Conservation (phyloP, 2,113 vertebrate species). For the Amazona guildingii region DNA sequence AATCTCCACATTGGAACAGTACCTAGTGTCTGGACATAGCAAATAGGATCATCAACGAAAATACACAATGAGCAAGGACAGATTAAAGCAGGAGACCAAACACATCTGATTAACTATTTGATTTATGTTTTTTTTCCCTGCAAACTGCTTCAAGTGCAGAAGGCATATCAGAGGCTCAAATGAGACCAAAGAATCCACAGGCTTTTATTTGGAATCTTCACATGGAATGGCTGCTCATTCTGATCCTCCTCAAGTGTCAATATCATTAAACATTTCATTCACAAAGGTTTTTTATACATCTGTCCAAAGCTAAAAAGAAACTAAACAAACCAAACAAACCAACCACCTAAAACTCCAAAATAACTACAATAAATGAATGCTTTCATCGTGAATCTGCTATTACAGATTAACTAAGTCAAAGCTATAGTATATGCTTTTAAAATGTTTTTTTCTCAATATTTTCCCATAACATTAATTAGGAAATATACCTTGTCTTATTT, state of each 20-base stretch:
- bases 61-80: background rate
- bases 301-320: background rate
- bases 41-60: background rate
- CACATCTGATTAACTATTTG: background rate
- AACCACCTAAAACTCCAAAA: background rate
- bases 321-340: background rate
- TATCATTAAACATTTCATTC: background rate
- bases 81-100: background rate
- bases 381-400: background rate
- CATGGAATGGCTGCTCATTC: background rate
- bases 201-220: background rate
- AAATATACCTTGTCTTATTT: background rate
- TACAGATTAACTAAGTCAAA: background rate
- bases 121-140: background rate
- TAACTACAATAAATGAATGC: background rate
- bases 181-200: background rate
- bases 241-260: background rate
- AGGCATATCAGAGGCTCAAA: background rate
- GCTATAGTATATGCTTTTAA: background rate
- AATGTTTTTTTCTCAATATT: rapidly evolving
- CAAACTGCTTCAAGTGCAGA: background rate
- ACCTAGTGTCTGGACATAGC: background rate
- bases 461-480: background rate
- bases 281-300: background rate
- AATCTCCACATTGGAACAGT: background rate